Evolutionary conservation across 2,113 vertebrate species (phyloP).

Genomic region (pig (Sus scrofa)): T2T-Sscrofa CM000820.6:94418001-94418500

Average conservation of each 20-base stretch:
- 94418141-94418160: no score
- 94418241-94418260: not conserved
- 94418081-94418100: no score
- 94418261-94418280: not conserved
- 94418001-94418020: not conserved
- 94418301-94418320: not conserved
- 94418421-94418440: not conserved
- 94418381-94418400: not conserved
- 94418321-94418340: not conserved
- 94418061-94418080: no score
- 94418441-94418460: no score
- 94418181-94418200: no score
- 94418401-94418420: not conserved
- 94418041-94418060: no score
- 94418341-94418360: not conserved
- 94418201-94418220: not conserved
- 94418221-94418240: not conserved
- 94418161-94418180: no score
- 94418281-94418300: conserved; percentile 4
- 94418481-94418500: not conserved
- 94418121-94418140: no score
- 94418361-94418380: not conserved
- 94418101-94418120: no score
- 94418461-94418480: not conserved
- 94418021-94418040: no score